These are phyloP conservation scores for Tor tambroides DNA, from an alignment of 2,113 vertebrate species.

Conservation along the genomic window DNA sequence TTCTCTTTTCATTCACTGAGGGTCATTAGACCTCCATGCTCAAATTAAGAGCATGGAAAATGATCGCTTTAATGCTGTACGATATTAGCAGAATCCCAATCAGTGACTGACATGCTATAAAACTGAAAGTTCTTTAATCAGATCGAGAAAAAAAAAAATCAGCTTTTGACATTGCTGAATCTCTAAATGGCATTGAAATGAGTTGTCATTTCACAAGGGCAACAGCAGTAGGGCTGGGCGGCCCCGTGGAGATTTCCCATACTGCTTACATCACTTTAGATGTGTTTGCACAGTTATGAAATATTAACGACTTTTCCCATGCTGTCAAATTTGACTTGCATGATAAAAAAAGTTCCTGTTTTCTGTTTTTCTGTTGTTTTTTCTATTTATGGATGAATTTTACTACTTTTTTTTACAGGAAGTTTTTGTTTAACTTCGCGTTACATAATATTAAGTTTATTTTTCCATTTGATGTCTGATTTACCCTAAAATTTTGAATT, in stretches of 20 bases:
- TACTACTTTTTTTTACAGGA: no score
- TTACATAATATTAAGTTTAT: background rate
- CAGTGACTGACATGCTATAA: background rate
- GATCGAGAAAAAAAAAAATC: no score
- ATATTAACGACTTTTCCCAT: background rate
- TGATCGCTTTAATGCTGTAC: background rate
- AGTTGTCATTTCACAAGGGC: background rate
- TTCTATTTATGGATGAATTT: background rate
- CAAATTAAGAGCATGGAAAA: background rate
- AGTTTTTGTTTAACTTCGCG: background rate
- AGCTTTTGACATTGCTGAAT: background rate
- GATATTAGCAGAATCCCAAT: background rate
- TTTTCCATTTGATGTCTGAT: background rate
- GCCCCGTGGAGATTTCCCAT: background rate
- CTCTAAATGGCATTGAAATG: background rate
- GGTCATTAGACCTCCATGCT: background rate
- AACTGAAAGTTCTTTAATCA: background rate
- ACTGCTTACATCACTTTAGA: background rate
- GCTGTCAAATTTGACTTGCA: background rate
- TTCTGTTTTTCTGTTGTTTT: background rate
- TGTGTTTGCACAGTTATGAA: background rate
- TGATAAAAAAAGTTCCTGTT: background rate
- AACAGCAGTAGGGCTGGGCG: background rate
- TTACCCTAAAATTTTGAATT: no score
- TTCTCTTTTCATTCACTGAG: conserved; percentile 44